Base-by-base conservation (phyloP, 2,797 vertebrate species). In the Sylvia borin region DNA sequence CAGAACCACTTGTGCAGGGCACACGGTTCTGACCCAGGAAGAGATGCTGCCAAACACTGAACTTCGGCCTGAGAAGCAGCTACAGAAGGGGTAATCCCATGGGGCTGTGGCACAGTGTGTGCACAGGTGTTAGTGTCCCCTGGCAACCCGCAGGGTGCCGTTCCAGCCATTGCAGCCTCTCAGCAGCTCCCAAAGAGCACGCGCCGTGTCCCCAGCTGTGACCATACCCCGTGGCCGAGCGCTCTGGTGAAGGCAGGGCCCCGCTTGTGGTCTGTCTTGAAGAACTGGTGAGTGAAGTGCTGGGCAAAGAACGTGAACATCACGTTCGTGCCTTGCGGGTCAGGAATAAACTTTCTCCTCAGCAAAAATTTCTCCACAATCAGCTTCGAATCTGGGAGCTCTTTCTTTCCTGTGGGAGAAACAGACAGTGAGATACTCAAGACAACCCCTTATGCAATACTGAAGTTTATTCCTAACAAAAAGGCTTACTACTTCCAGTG, bases 271-370 rank as follows among this genome's bases (percentile, higher is more conserved):
- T 99, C 99, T 0, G 98, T 98, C 97, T 99, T 99, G 95, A 99
- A 99, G 97, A 99, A 99, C 80, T 99, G 99, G 84, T 99, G 99
- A 3, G 99, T 99, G 95, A 99, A 99, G 94, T 99, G 99, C 80
- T 99, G 99, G 18, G 99, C 99, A 62, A 99, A 99, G 97, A 99
- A 99, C 0, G 99, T 98, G 73, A 99, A 99, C 99, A 99, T 99
- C 93, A 99, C 96, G 32, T 98, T 99, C 75, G 99, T 98, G 88
- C 98, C 98, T 96, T 99, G 99, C 0, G 99, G 99, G 62, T 99
- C 99, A 0, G 99, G 99, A 77, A 99, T 99, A 47, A 99, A 99
- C 93, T 98, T 97, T 85, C 97, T 98, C 85, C 99, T 98, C 42
- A 99, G 60, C 55, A 99, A 95, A 65, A 99, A 98, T 94, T 99